Evolutionary conservation across 1,140 invertebrate species (phyloP), one percentile per base, ranked within the genome.

Genomic region (Philaenus spumarius): DNA sequence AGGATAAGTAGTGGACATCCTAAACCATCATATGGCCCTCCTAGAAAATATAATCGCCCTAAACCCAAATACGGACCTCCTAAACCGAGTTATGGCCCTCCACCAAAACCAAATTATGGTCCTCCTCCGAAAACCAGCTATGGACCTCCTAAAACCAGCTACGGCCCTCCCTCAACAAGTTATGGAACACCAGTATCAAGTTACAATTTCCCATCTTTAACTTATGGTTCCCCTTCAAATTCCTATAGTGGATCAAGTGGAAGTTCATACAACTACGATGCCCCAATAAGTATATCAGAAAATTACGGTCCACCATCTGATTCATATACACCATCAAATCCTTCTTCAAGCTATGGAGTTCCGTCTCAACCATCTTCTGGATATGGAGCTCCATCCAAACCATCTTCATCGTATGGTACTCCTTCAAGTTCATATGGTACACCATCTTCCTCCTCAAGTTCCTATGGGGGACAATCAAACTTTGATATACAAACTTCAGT

Each of bases 71-170:
- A 60, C 17, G 53, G 52, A 1, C 46, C 58, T 9, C 55, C 61
- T 11, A 69, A 68, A 63, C 22, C 62, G 11, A 50, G 30, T 5
- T 70, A 69, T 48, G 68, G 68, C 6, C 66, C 68, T 30, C 67
- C 66, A 12, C 58, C 64, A 24, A 66, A 66, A 43, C n/a, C 57
- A 12, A 58, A 43, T 22, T 67, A 66, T 42, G 61, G 51, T 63
- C 65, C 50, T 39, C 50, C 50, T 17, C 11, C 52, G 1, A 62
- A 60, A 56, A 51, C 62, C 11, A 43, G 24, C 11, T 67, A 68
- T 37, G 67, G 67, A 14, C 65, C 69, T 39, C 68, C 68, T 20
- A 57, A 58, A 24, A 59, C 57, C 17, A 22, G 24, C 11, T 67
- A 68, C 52, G 66, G 63, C 1, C 61, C 62, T 42, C 63, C 61